These are phyloP conservation scores for Aptenodytes forsteri DNA, from an alignment of 2,113 vertebrate genomes.

Conservation along the genomic window DNA sequence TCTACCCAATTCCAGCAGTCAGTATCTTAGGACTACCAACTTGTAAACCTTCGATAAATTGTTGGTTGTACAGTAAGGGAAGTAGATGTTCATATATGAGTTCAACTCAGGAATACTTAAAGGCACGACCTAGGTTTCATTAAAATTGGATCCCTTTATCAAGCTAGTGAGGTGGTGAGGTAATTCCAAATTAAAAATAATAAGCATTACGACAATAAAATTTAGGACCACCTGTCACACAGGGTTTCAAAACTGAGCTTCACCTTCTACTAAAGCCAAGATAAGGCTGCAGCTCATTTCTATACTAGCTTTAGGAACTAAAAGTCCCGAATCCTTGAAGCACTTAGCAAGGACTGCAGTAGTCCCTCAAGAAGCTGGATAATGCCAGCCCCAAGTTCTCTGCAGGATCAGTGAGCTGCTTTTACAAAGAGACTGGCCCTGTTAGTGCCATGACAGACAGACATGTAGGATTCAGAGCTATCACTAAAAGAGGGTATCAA, in stretches of 20 bases:
- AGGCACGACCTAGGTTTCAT: too few species aligned
- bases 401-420: background rate
- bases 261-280: background rate
- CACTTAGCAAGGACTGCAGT: background rate
- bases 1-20: too few species aligned
- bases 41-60: too few species aligned
- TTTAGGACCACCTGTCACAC: background rate
- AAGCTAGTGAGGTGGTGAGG: too few species aligned
- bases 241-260: background rate
- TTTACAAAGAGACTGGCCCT: background rate
- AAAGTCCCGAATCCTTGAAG: background rate
- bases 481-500: rapidly evolving
- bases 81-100: too few species aligned
- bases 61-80: too few species aligned
- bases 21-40: too few species aligned
- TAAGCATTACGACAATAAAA: too few species aligned
- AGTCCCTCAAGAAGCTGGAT: background rate
- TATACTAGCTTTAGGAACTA: background rate
- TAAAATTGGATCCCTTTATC: too few species aligned
- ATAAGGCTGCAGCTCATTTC: background rate
- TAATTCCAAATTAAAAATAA: too few species aligned
- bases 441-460: too few species aligned
- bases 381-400: background rate
- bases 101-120: too few species aligned
- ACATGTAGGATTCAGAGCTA: background rate